Base-by-base conservation (phyloP, 2,113 vertebrate genomes). In the Suncus etruscus region DNA sequence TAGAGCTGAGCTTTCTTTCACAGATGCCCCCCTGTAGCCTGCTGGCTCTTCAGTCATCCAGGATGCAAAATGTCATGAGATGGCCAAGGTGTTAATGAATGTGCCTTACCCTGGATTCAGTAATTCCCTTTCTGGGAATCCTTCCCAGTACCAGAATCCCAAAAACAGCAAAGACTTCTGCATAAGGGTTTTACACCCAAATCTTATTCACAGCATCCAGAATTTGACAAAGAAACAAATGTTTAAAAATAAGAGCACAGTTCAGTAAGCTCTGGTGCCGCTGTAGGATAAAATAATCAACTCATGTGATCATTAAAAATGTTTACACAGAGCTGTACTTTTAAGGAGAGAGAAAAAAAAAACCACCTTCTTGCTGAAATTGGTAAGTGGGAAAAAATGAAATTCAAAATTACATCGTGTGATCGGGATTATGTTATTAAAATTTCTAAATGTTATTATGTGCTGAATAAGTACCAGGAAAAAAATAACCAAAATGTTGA, bases 361-460 rank as follows among this genome's bases (percentile, higher is more conserved):
- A 39, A 39, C 39, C 3, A 39, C 22, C 79, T 48, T 63, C 31
- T 24, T 11, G 48, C 92, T 89, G 82, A 85, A 90, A 89, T 22
- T n/a, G 47, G 16, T 14, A 80, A 94, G 73, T 89, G 25, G 69
- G 54, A 81, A 72, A 81, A 87, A 75, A 61, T 3, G 68, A 91
- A 91, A 92, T 80, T 80, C 39, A 78, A 80, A 94, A 93, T 31
- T 32, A 31, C 31, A 32, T n/a, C 1, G 25, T 22, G 72, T 75
- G 75, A 82, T 86, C 50, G 92, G 94, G 92, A 94, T 95, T 94
- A 90, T 77, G 82, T 72, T 75, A 94, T 96, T 95, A 94, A 94
- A 95, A 94, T 61, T 61, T 61, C 22, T 61, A 22, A 61, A 61
- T 20, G 58, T 61, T 16, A 76, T 45, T 54, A 65, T 47, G 63